Evolutionary conservation across 2,888 invertebrate species (phyloP).

Genomic region (Leptinotarsa rubiginosa): DNA sequence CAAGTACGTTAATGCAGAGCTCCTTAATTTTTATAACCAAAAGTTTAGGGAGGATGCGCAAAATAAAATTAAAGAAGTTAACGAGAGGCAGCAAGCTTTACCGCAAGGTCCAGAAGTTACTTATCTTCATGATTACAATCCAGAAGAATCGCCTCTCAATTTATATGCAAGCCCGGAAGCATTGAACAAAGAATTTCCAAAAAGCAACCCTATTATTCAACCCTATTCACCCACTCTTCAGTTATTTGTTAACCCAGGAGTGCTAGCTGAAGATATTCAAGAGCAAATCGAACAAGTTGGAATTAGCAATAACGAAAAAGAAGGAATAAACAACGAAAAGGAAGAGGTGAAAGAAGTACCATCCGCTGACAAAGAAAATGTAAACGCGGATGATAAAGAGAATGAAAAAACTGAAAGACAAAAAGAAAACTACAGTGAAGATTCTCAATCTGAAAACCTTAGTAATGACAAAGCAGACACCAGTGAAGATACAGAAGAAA

Average conservation of each 20-base stretch:
- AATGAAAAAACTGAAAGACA: constrained; percentile 30
- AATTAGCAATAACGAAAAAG: constrained; percentile 27
- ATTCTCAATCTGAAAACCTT: constrained; percentile 31
- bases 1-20: constrained; percentile 40
- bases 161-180: background rate
- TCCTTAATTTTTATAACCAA: constrained; percentile 54
- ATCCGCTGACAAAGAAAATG: background rate
- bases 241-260: background rate
- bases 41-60: constrained; percentile 56
- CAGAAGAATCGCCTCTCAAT: constrained; percentile 1
- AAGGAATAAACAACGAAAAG: constrained; percentile 23
- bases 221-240: background rate
- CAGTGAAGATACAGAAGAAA: constrained; percentile 29
- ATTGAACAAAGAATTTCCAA: background rate
- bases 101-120: background rate
- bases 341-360: constrained; percentile 32
- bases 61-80: constrained; percentile 34
- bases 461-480: constrained; percentile 30
- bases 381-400: constrained; percentile 14
- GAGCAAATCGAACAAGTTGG: constrained; percentile 12
- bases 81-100: constrained; percentile 15
- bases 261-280: constrained; percentile 7
- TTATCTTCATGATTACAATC: constrained; percentile 12
- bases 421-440: constrained; percentile 35
- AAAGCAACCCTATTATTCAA: background rate